Conservation (phyloP, 2,888 invertebrate species). For the Leucoma salicis region DNA sequence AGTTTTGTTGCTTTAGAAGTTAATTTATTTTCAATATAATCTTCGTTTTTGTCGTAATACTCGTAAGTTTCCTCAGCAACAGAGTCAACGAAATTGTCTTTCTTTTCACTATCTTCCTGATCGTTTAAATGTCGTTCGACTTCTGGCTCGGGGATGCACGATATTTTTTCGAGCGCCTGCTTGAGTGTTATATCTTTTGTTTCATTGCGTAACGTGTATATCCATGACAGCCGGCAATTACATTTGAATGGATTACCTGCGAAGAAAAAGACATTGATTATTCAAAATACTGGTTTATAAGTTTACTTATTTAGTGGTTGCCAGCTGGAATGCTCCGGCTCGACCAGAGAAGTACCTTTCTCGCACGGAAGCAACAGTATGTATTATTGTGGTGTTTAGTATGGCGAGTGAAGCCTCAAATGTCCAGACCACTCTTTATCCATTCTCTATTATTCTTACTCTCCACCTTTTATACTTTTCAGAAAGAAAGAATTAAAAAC, state of each 20-base stretch:
- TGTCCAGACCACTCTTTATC: too few relatives aligned
- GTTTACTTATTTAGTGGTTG: too few relatives aligned
- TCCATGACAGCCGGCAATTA: slow-evolving; percentile 92
- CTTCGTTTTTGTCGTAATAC: slow-evolving; percentile 67
- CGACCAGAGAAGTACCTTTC: too few relatives aligned
- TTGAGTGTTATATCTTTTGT: slow-evolving; percentile 86
- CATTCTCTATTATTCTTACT: too few relatives aligned
- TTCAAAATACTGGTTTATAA: neutral
- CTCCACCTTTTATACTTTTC: too few relatives aligned
- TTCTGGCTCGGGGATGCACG: slow-evolving; percentile 83
- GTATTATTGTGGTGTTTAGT: too few relatives aligned
- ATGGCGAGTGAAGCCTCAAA: too few relatives aligned
- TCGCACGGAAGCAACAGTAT: too few relatives aligned
- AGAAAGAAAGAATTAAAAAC: too few relatives aligned
- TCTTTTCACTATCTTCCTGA: slow-evolving; percentile 45
- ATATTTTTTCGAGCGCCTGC: slow-evolving; percentile 86
- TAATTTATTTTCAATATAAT: slow-evolving; percentile 54
- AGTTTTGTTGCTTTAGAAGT: slow-evolving; percentile 60
- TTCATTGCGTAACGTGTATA: slow-evolving; percentile 88
- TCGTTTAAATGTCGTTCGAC: slow-evolving; percentile 55
- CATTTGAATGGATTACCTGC: slow-evolving; percentile 92
- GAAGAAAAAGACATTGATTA: slow-evolving; percentile 35
- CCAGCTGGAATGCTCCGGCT: too few relatives aligned
- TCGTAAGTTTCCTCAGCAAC: slow-evolving; percentile 66
- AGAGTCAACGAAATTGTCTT: slow-evolving; percentile 52